Base-by-base conservation (phyloP, 2,113 vertebrate species). In the Cephalopholis sonnerati region DNA sequence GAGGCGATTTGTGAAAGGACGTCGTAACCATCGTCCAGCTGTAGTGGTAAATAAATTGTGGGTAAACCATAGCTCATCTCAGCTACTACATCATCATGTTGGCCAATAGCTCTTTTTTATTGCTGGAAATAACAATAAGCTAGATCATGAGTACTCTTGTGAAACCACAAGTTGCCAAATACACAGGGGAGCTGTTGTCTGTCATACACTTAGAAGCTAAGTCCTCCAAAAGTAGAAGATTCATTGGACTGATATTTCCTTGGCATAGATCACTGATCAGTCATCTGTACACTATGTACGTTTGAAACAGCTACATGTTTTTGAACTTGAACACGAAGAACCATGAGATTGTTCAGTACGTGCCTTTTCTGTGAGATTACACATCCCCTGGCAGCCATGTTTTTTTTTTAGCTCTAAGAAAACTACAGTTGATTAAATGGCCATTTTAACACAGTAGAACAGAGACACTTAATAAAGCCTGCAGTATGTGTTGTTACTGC, bases 1-100 rank as follows among this genome's bases (percentile, higher is more conserved):
- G 58, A 70, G 69, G 57, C 24, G 13, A 81, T 77, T 80, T 67
- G 74, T 73, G 83, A 77, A 73, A 69, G 48, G 25, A 65, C 3
- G 3, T 39, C 51, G n/a, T 9, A 41, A 12, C 71, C 68, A 29
- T 71, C 2, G 65, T 77, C 88, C 88, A 71, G 82, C 74, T 83
- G 76, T 62, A 18, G 51, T 12, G 20, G 29, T 44, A 41, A 70
- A 86, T 69, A 65, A 53, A 59, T 17, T 39, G 53, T 0, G 39
- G 18, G 41, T 44, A 16, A 44, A 44, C 62, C 9, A 48, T 6
- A 7, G 20, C 41, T 58, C 41, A 46, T 77, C 54, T 59, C 54
- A 18, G 11, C n/a, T 41, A 25, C 53, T 65, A 10, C 3, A 1
- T 32, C n/a, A 3, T 0, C 7, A 15, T 13, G 24, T 22, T 12